Base-by-base conservation (phyloP, 2,797 vertebrate genomes). In the Clarias fuscus region DNA sequence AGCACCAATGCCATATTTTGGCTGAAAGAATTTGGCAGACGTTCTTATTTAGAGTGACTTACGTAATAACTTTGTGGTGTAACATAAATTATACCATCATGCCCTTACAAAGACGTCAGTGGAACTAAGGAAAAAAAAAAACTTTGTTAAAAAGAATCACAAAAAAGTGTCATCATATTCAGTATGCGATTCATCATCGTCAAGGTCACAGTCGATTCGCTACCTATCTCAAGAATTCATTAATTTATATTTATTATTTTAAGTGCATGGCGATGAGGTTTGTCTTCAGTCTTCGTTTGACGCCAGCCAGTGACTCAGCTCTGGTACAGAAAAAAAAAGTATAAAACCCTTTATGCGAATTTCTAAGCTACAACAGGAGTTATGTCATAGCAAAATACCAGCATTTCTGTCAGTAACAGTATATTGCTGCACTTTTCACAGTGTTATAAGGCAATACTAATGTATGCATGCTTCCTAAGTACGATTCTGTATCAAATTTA, bases 401-500 rank as follows among this genome's bases (percentile, higher is more conserved):
- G 18, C 11, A 40, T 62, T 62, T 62, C 27, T 79, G 33, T 62
- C 30, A 14, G 27, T 61, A 78, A 61, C 59, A 61, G 77, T 62
- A n/a, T 62, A n/a, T 62, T 62, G 11, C 62, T 62, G 33, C 22
- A 24, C 33, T n/a, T 40, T 37, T 40, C 58, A 62, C 59, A 40
- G 33, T 79, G 33, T 33, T 78, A 22, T 78, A 79, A 79, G 62
- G 15, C 58, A 62, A n/a, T 40, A 37, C 58, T n/a, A 40, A 79
- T 20, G 33, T 37, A 40, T 40, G 33, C 58, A 78, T 59, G 58
- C 30, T 14, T 13, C 30, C 76, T 37, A 37, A 78, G 76, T 61
- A 30, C 77, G 37, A 78, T 7, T 79, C 24, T 79, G 30, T 79
- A 62, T n/a, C 33, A 62, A 15, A 64, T 80, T 80, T 64, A 40